Base-by-base conservation (phyloP, 2,888 invertebrate genomes). In the Catocala nupta region DNA sequence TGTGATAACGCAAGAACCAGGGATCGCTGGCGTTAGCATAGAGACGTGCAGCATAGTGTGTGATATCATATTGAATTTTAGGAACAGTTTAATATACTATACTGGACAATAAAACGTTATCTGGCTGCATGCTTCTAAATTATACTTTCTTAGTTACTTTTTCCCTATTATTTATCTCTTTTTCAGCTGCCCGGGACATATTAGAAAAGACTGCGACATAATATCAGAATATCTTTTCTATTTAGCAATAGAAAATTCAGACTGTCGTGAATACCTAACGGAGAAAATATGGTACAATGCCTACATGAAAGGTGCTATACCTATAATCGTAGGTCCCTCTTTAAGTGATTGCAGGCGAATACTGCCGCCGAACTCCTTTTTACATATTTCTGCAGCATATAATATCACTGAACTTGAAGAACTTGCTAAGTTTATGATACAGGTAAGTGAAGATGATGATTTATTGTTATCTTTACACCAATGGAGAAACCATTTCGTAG, bases 241-340 rank as follows among this genome's bases (percentile, higher is more conserved):
- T 77, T 83, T 97, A 48, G 95, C 96, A 0, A 95, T 97, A 70
- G 97, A 97, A 84, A 97, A 96, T 80, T 95, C 96, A 0, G 95
- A 95, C 73, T 97, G 97, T 79, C 90, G 91, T 5, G 96, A 96
- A 80, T 97, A 97, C 75, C 85, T 97, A 51, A 96, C 96, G 0
- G 97, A 97, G 80, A 97, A 97, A 82, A 81, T 95, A 0, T 97
- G 95, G 87, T 95, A 96, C 93, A 95, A 96, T 72, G 96, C 95
- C 0, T 96, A 95, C 73, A 78, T 87, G 1, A 96, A 96, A 82
- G 94, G 95, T 12, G 91, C 96, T 0, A 95, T 96, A 39, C 96
- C 96, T 0, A 87, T 96, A 4, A 95, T 96, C 47, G 95, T 96
- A 94, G 97, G 96, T 0, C 92, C 95, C 2, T 81, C 92, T 1